phyloP scores from a whole-genome alignment of 2,888 invertebrate genomes.

The Trissonchulus latispiculum region DNA sequence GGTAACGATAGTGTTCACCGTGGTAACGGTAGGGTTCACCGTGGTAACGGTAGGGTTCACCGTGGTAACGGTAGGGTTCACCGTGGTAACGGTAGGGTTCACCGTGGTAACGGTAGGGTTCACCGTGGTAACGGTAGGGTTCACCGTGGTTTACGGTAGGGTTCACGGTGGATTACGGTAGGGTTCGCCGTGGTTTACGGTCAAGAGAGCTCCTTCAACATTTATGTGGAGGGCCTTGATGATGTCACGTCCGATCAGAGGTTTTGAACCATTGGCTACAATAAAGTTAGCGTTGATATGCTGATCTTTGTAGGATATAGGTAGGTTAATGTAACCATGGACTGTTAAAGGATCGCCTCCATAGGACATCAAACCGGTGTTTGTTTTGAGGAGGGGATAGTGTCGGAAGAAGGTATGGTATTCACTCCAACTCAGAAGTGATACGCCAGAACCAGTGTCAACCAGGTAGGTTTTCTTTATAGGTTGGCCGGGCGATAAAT shows the following conservation, averaged over 20 bases:
- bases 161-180: too few relatives aligned
- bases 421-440: background rate
- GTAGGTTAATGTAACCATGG: background rate
- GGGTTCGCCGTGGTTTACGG: too few relatives aligned
- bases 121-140: too few relatives aligned
- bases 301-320: background rate
- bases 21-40: too few relatives aligned
- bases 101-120: too few relatives aligned
- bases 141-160: too few relatives aligned
- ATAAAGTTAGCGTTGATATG: background rate
- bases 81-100: too few relatives aligned
- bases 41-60: too few relatives aligned
- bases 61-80: too few relatives aligned
- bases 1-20: too few relatives aligned
- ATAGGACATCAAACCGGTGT: background rate
- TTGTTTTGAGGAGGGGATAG: background rate
- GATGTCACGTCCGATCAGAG: background rate
- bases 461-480: background rate
- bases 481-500: background rate
- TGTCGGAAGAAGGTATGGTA: background rate
- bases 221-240: background rate
- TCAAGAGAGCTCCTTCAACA: background rate
- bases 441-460: background rate
- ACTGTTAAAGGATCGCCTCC: background rate
- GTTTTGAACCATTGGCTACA: background rate